Conservation (phyloP, 2,888 invertebrate species). For the Phyllotreta striolata region DNA sequence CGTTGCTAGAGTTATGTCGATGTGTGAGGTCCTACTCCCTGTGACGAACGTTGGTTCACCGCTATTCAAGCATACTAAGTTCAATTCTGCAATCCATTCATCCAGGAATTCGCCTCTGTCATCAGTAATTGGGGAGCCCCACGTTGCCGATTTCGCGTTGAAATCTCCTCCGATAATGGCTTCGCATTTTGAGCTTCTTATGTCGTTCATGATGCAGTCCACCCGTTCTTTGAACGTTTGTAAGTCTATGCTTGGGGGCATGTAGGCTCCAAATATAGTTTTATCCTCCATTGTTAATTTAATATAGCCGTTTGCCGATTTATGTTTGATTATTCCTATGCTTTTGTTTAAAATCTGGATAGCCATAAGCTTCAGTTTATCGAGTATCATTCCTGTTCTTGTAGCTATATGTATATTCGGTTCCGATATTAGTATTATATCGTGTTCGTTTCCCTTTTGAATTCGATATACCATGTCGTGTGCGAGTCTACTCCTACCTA, state of each 20-base stretch:
- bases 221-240: background rate
- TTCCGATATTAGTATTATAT: conserved; percentile 32
- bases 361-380: background rate
- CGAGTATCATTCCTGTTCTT: conserved; percentile 13
- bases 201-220: background rate
- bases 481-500: too few relatives aligned
- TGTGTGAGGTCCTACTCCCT: background rate
- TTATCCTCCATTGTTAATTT: too few relatives aligned
- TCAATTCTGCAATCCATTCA: conserved; percentile 4
- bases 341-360: conserved; percentile 8
- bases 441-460: conserved; percentile 9
- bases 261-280: too few relatives aligned
- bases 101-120: conserved; percentile 3
- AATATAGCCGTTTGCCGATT: too few relatives aligned
- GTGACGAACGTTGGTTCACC: conserved; percentile 9
- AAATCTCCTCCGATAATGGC: conserved; percentile 15
- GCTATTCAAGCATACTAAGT: background rate
- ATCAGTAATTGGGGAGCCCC: conserved; percentile 24
- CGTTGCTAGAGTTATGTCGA: conserved; percentile 6
- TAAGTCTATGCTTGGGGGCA: conserved; percentile 3
- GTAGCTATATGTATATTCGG: too few relatives aligned
- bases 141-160: conserved; percentile 19
- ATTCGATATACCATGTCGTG: conserved; percentile 13
- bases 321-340: background rate
- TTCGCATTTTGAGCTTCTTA: background rate